Conservation (phyloP, 2,797 vertebrate genomes). For the Macropus fuliginosus region DNA sequence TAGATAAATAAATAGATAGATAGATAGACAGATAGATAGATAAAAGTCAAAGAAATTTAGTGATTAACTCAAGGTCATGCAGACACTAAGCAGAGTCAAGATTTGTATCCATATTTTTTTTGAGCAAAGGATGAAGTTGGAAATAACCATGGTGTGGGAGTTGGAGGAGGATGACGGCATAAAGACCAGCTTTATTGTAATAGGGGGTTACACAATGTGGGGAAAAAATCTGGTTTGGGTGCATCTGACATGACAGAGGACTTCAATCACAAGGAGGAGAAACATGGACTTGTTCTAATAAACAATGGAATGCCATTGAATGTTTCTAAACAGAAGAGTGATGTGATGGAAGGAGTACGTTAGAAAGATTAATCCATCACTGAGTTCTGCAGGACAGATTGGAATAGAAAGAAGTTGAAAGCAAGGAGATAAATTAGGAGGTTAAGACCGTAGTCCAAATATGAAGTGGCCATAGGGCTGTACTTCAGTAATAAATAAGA, state of each 20-base stretch:
- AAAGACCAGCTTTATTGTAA: not conserved
- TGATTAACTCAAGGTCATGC: not conserved
- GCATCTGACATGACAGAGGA: slow-evolving; percentile 11
- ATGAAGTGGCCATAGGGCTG: not conserved
- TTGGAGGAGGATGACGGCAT: not conserved
- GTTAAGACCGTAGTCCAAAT: not conserved
- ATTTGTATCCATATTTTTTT: no score
- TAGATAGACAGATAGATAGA: no score
- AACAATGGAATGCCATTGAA: not conserved
- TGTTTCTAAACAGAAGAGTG: not conserved
- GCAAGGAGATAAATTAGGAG: not conserved
- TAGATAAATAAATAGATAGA: no score
- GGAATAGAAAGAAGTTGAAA: not conserved
- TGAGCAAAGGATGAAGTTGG: not conserved
- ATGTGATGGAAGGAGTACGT: not conserved
- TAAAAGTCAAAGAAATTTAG: not conserved
- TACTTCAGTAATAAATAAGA: not conserved
- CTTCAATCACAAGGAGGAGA: slow-evolving; percentile 12
- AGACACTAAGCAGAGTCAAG: not conserved
- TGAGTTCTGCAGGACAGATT: not conserved
- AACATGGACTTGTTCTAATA: not conserved
- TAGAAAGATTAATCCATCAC: not conserved
- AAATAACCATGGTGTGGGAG: not conserved
- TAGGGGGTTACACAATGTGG: not conserved
- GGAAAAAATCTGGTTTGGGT: not conserved